Evolutionary conservation across 1,140 invertebrate genomes (phyloP), one percentile per base, ranked within the genome.

Genomic region (Drosophila sp.): DNA sequence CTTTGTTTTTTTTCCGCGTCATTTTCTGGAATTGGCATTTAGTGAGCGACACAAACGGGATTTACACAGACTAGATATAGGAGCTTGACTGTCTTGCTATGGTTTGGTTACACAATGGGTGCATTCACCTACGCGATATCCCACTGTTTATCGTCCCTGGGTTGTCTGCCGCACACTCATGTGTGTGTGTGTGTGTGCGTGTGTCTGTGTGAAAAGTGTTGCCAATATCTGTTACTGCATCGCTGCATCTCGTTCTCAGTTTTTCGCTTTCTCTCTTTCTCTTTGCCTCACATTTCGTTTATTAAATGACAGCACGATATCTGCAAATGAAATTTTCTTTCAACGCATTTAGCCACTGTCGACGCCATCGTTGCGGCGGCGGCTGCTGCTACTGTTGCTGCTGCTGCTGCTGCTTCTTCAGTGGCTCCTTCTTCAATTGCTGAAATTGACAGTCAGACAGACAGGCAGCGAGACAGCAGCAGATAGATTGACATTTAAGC

Each of bases 251-350:
- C 80, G 84, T 70, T 74, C 60, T 66, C 54, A 65, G 60, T 65
- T 27, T 70, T 30, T 61, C 35, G 58, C 17, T 47, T 56, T n/a
- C 25, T 17, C 17, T 55, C 8, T 47, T 50, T 56, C 17, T 70
- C 40, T 66, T 40, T 65, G 60, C 70, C 61, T 79, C 84, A 76
- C 78, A 85, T 89, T 90, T 90, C 85, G 80, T 90, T 90, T 90
- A 90, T 85, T 90, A 91, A 85, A 91, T 91, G 89, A 91, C 89
- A 91, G 89, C 80, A 91, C 79, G 89, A 91, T 91, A 91, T 91
- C 89, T 91, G 89, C 89, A 91, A 91, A 91, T 91, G 89, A 91
- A 91, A 91, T 91, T 89, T 89, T 89, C 84, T 70, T 83, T 87
- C 83, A 86, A 80, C 85, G 82, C 86, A 80, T 89, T 89, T 89